phyloP scores from a whole-genome alignment of 2,888 invertebrate species.

The Bembecia ichneumoniformis region DNA sequence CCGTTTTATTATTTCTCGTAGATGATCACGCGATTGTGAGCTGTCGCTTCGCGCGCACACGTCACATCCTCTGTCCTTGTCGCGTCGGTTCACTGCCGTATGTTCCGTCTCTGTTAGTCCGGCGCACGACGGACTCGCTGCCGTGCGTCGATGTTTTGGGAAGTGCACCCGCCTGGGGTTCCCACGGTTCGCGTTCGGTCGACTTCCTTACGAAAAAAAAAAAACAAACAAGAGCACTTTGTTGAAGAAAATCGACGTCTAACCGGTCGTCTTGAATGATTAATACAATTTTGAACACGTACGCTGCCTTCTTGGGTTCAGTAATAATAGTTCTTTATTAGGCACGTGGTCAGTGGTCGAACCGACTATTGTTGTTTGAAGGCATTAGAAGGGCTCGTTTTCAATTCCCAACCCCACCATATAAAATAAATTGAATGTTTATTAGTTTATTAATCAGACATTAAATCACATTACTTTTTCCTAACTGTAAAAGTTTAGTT shows the following conservation, averaged over 20 bases:
- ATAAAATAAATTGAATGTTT: slow-evolving; percentile 19
- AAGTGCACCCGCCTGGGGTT: slow-evolving; percentile 73
- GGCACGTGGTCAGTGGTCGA: slow-evolving; percentile 52
- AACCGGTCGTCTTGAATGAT: slow-evolving; percentile 67
- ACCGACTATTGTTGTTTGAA: slow-evolving; percentile 16
- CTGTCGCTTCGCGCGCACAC: slow-evolving; percentile 71
- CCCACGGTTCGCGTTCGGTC: slow-evolving; percentile 72
- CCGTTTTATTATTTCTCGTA: slow-evolving; percentile 73
- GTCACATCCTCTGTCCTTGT: slow-evolving; percentile 47
- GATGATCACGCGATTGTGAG: slow-evolving; percentile 72
- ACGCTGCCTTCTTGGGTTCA: slow-evolving; percentile 52
- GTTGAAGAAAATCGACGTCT: slow-evolving; percentile 72
- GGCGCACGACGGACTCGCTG: slow-evolving; percentile 67
- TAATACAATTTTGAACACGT: slow-evolving; percentile 71
- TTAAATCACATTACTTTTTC: too few relatives aligned
- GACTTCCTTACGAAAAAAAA: slow-evolving; percentile 71
- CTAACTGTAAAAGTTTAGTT: too few relatives aligned
- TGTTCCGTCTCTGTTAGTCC: slow-evolving; percentile 36
- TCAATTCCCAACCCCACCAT: slow-evolving; percentile 21
- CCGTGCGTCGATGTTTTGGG: slow-evolving; percentile 74
- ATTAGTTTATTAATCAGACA: neutral
- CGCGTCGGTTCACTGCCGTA: slow-evolving; percentile 11
- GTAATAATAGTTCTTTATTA: slow-evolving; percentile 65
- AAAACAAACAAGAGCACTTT: slow-evolving; percentile 73
- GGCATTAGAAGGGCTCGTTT: slow-evolving; percentile 21